Base-by-base conservation (phyloP, 2,888 invertebrate genomes). In the Tipula confusa region DNA sequence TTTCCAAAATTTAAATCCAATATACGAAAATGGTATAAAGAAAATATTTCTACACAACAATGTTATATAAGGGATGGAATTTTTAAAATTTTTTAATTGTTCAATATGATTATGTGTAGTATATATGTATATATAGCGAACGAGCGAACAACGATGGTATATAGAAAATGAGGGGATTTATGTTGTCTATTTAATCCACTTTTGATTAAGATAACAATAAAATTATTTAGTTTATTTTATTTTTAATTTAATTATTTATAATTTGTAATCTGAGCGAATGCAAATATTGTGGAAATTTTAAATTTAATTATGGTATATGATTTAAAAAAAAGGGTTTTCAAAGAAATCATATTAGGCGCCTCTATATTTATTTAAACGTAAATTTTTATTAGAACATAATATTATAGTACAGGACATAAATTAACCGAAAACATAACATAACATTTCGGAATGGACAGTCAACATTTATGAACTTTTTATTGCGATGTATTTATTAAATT, bases 181-280 rank as follows among this genome's bases (percentile, higher is more conserved):
- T 43, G 15, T 43, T 43, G n/a, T 64, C 9, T 64, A 7, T 24
- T 24, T 64, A 64, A 64, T 64, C 64, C 64, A 64, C 64, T 64
- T 64, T 64, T 64, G 64, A 64, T 64, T 64, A 64, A 64, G 64
- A 64, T 64, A 64, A 64, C 64, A 64, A 64, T 64, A 64, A 64
- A 64, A 64, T 64, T 64, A 64, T 64, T 64, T 64, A 64, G 64
- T 64, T 64, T 64, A 64, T 38, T 13, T 38, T 38, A 31, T 64
- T 64, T 64, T 64, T 64, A 64, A 64, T 64, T 64, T 64, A 64
- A 64, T 64, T 64, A 64, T 64, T 64, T 64, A 24, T 64, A 64
- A 64, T 64, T 64, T 64, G 64, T 64, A 64, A 64, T 64, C 64
- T 64, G 64, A 64, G 24, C 64, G 64, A 64, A 64, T 24, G 11